A percentile compares a stretch with the other conserved stretches of the same genome.
phyloP scores from a whole-genome alignment of 1,140 invertebrate genomes.

The Caenorhabditis inopinata region DNA sequence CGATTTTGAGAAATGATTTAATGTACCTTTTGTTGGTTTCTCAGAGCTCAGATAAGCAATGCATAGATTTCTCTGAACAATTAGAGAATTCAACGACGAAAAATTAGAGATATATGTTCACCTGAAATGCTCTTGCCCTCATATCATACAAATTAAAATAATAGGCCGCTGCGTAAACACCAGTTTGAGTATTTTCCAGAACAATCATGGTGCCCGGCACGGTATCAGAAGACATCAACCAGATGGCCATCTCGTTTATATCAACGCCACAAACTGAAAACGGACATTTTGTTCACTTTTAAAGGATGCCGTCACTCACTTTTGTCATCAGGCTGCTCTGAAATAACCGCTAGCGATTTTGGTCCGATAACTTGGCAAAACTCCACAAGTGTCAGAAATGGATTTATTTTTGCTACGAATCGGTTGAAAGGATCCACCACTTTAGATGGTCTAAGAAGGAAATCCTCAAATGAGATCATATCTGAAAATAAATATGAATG shows the following conservation, averaged over 20 bases:
- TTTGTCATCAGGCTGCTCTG: not conserved
- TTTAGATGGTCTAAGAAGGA: not conserved
- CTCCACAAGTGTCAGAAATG: slow-evolving; percentile 12
- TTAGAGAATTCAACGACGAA: not conserved
- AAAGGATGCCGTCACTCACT: not conserved
- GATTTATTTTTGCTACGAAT: slow-evolving; percentile 13
- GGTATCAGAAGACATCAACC: slow-evolving; percentile 9
- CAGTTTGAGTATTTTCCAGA: slow-evolving; percentile 17
- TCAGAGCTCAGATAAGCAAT: not conserved
- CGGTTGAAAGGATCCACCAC: not conserved
- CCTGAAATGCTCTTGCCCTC: slow-evolving; percentile 2
- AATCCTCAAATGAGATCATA: slow-evolving; percentile 13
- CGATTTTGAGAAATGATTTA: not conserved
- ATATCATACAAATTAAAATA: slow-evolving; percentile 24
- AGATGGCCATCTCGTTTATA: slow-evolving; percentile 13
- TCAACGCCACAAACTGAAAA: not conserved
- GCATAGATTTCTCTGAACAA: not conserved
- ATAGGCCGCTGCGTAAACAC: not conserved
- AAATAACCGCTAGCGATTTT: not conserved
- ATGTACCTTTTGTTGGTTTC: not conserved
- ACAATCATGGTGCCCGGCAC: slow-evolving; percentile 17
- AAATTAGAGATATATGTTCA: not conserved
- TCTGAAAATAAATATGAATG: not conserved
- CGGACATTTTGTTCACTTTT: not conserved
- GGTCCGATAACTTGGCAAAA: slow-evolving; percentile 21